Conservation (phyloP, 2,888 invertebrate genomes). For the Eristalis tenax region DNA sequence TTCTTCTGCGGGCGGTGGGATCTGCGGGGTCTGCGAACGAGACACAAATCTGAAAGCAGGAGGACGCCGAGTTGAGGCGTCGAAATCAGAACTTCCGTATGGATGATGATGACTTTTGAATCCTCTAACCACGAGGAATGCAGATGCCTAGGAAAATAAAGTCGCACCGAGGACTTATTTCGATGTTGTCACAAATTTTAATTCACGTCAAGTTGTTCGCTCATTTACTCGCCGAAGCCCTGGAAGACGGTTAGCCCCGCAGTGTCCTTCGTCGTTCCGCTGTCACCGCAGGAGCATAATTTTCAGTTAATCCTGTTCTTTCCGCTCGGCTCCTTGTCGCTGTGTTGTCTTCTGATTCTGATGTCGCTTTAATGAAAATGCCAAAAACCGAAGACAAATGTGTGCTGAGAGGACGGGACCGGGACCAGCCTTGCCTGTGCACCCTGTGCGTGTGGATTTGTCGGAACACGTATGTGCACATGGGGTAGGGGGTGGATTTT, state of each 20-base stretch:
- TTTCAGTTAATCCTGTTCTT: conserved; percentile 66
- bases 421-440: not conserved
- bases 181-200: conserved; percentile 61
- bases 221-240: conserved; percentile 26
- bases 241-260: conserved; percentile 26
- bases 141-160: conserved; percentile 15
- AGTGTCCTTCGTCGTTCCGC: conserved; percentile 53
- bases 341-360: conserved; percentile 46
- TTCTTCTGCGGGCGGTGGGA: not conserved
- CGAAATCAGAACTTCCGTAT: conserved; percentile 24
- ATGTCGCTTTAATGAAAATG: conserved; percentile 69
- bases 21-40: not conserved
- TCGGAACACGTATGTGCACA: conserved; percentile 14
- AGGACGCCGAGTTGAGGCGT: not conserved
- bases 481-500: not conserved
- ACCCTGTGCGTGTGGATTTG: conserved; percentile 19
- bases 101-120: conserved; percentile 49
- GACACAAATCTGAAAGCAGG: too few relatives aligned
- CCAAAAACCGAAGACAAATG: conserved; percentile 68
- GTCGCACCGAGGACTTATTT: conserved; percentile 36
- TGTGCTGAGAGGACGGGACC: not conserved
- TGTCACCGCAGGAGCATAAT: conserved; percentile 67
- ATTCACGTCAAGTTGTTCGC: conserved; percentile 59
- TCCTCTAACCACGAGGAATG: conserved; percentile 24
- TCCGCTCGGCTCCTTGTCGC: conserved; percentile 7